phyloP scores from a whole-genome alignment of 2,113 vertebrate genomes.

The Nesogale talazaci region DNA sequence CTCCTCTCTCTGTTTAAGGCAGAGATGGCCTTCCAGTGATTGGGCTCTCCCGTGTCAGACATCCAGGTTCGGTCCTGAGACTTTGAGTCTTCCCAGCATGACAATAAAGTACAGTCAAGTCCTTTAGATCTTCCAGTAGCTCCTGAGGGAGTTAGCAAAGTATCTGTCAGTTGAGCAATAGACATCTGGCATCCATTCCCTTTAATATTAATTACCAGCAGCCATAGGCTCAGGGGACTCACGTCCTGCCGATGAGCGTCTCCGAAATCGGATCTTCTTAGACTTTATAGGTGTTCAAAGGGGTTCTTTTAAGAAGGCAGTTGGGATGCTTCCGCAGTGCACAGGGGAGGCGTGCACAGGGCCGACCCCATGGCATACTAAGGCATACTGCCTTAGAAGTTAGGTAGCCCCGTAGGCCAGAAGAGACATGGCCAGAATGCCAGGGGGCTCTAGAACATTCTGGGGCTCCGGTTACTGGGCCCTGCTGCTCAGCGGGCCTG shows the following conservation, averaged over 20 bases:
- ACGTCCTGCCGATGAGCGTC: conserved; percentile 84
- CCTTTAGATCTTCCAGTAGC: conserved; percentile 77
- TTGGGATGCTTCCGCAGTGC: conserved; percentile 66
- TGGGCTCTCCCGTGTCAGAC: conserved; percentile 60
- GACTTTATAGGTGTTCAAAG: conserved; percentile 80
- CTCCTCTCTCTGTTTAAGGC: background rate
- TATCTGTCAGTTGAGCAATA: conserved; percentile 79
- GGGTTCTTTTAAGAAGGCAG: conserved; percentile 75
- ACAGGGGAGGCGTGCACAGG: conserved; percentile 35
- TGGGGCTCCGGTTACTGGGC: background rate
- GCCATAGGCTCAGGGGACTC: conserved; percentile 76
- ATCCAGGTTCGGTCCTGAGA: conserved; percentile 68
- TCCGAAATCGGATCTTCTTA: conserved; percentile 85
- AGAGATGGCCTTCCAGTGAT: background rate
- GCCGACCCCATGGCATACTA: background rate
- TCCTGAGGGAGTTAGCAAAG: conserved; percentile 78
- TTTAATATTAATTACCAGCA: conserved; percentile 88
- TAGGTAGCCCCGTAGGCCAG: background rate
- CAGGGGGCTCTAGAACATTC: background rate
- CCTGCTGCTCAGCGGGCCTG: background rate
- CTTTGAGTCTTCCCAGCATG: conserved; percentile 59
- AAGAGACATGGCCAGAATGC: background rate
- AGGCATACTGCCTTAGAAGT: background rate
- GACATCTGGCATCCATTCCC: conserved; percentile 85
- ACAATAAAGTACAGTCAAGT: conserved; percentile 76